phyloP scores from a whole-genome alignment of 53 echinoderm and acorn worm species.

The Astropecten irregularis region DNA sequence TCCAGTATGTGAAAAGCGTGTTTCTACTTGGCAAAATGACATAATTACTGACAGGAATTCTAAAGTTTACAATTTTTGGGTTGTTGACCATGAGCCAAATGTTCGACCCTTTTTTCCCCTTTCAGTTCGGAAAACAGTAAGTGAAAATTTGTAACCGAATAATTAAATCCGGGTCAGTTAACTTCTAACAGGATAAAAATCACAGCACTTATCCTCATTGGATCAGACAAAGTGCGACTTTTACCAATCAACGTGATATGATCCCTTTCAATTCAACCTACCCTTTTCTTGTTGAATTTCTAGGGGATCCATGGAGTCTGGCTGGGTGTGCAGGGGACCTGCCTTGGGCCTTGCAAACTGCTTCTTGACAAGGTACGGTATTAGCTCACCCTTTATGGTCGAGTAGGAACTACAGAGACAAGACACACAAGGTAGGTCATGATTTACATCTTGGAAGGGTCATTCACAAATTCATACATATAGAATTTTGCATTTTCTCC shows the following conservation, averaged over 20 bases:
- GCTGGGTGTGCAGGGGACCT: not conserved
- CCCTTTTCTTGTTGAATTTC: not conserved
- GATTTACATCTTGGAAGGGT: not conserved
- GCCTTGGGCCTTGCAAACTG: slow-evolving; percentile 70
- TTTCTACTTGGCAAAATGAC: too few relatives aligned
- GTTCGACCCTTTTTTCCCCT: too few relatives aligned
- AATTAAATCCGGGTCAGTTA: too few relatives aligned
- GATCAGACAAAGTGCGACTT: too few relatives aligned
- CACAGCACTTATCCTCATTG: too few relatives aligned
- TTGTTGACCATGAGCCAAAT: too few relatives aligned
- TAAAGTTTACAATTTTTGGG: too few relatives aligned
- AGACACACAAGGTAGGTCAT: not conserved
- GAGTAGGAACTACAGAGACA: slow-evolving; percentile 24
- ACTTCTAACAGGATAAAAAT: too few relatives aligned
- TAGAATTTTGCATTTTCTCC: not conserved
- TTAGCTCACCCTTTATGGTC: slow-evolving; percentile 88
- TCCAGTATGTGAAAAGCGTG: too few relatives aligned
- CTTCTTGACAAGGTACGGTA: slow-evolving; percentile 93
- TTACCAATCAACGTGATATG: not conserved
- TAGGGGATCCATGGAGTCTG: slow-evolving; percentile 36
- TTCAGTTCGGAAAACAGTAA: too few relatives aligned
- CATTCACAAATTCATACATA: not conserved
- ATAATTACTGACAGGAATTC: too few relatives aligned
- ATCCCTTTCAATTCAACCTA: not conserved
- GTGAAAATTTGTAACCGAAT: too few relatives aligned